A percentile compares a stretch with the other conserved stretches of the same genome.
Conservation (phyloP, 2,797 vertebrate genomes). For the Hoplostethus atlanticus region DNA sequence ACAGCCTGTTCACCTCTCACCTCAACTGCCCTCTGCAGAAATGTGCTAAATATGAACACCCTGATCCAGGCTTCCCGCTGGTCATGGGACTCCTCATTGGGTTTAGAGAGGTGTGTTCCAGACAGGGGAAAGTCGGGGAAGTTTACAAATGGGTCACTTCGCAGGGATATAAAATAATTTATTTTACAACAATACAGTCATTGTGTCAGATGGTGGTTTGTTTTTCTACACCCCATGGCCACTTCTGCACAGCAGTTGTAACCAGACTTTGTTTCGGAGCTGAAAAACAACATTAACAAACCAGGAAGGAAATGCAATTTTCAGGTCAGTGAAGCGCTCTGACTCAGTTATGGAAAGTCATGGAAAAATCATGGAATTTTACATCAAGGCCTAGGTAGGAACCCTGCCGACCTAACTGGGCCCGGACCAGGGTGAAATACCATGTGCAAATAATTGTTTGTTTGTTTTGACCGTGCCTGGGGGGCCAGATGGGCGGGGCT, state of each 20-base stretch:
- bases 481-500: too few relatives aligned
- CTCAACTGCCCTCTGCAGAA: not conserved
- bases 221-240: too few relatives aligned
- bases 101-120: too few relatives aligned
- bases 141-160: too few relatives aligned
- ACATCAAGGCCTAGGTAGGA: constrained; percentile 20
- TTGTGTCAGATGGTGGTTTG: too few relatives aligned
- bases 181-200: not conserved
- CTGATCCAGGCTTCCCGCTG: too few relatives aligned
- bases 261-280: not conserved
- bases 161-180: not conserved
- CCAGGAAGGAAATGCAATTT: constrained; percentile 18
- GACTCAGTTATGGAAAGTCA: constrained; percentile 24
- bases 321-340: constrained; percentile 26
- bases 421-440: not conserved
- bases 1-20: not conserved
- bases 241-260: not conserved
- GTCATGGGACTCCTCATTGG: too few relatives aligned
- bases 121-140: not conserved
- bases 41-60: not conserved
- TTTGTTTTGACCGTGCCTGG: not conserved
- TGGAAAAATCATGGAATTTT: constrained; percentile 38
- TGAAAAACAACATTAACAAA: constrained; percentile 14
- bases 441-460: not conserved
- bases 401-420: not conserved